phyloP scores from a whole-genome alignment of 2,113 vertebrate genomes.

The Falco punctatus region DNA sequence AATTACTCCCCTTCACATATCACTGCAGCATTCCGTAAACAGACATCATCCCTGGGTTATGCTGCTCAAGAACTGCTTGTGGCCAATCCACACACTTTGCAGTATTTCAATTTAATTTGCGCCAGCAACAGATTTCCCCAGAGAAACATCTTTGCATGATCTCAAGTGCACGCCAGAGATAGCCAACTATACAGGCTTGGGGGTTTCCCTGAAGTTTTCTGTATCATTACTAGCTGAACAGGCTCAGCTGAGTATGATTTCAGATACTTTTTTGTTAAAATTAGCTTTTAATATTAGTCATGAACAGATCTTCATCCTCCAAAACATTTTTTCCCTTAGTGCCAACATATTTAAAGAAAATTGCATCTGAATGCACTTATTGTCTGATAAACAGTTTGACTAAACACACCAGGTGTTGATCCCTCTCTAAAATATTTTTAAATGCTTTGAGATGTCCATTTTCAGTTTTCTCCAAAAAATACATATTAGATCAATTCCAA shows the following conservation, averaged over 20 bases:
- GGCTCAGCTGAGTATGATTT: not conserved
- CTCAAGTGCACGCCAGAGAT: not conserved
- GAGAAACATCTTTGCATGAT: not conserved
- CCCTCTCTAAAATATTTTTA: not conserved
- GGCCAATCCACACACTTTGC: not conserved
- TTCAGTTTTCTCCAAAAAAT: not conserved
- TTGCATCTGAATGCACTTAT: not conserved
- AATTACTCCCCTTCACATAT: not conserved
- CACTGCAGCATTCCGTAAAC: not conserved
- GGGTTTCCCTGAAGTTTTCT: not conserved
- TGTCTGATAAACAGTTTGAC: not conserved
- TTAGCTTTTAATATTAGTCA: not conserved
- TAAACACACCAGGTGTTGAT: not conserved
- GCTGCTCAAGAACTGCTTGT: not conserved
- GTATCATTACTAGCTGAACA: not conserved
- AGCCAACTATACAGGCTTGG: not conserved
- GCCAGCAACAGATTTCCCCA: not conserved
- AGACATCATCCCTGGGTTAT: not conserved
- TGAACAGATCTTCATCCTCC: not conserved
- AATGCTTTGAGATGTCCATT: not conserved
- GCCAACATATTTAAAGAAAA: not conserved
- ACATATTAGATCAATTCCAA: not conserved
- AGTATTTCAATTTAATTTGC: not conserved
- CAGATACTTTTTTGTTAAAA: not conserved
- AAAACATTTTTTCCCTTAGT: not conserved